Evolutionary conservation across 2,113 vertebrate genomes (phyloP).

Genomic region (Caracal caracal): DNA sequence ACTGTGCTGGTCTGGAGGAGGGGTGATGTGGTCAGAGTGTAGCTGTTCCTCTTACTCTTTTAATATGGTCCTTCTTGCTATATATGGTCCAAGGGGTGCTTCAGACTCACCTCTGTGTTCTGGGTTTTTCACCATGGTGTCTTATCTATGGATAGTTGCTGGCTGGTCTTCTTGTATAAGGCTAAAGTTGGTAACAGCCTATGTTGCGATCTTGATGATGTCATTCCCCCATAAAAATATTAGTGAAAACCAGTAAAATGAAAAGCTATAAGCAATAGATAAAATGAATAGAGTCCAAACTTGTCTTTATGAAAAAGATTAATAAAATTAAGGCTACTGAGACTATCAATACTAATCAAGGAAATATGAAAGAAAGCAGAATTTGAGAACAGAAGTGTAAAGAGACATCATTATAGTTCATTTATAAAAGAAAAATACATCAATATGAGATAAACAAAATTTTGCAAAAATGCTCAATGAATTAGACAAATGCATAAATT

Average conservation of each 20-base stretch:
- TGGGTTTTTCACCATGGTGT: neutral
- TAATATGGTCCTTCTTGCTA: neutral
- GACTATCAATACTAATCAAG: neutral
- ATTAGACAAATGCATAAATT: neutral
- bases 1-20: neutral
- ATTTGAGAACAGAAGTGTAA: neutral
- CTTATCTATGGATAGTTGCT: neutral
- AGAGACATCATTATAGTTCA: neutral
- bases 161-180: neutral
- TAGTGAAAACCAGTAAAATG: neutral
- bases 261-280: neutral
- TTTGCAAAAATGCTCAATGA: neutral
- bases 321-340: neutral
- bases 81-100: neutral
- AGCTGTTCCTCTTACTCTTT: neutral
- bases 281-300: neutral
- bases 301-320: neutral
- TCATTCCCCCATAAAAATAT: neutral
- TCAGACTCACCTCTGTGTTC: neutral
- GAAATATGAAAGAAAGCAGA: neutral
- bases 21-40: neutral
- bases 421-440: neutral
- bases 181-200: neutral
- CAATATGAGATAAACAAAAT: neutral
- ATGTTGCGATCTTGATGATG: neutral